A percentile compares a stretch with the other conserved stretches of the same genome.
These are phyloP conservation scores for Colostygia pectinataria DNA, from an alignment of 2,888 invertebrate genomes.

Conservation along the genomic window DNA sequence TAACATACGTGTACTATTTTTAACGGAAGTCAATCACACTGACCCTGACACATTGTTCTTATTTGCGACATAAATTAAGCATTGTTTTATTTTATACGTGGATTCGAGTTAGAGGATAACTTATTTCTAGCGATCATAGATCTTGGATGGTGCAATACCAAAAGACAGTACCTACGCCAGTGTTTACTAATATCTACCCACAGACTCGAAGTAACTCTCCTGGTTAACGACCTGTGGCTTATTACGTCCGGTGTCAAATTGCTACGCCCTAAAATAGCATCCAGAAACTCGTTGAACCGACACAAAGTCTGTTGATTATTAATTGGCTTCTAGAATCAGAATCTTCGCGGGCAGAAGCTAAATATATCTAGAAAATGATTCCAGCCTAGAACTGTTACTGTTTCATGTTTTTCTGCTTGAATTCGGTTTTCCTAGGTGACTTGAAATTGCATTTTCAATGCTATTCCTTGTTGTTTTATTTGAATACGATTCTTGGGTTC, in stretches of 20 bases:
- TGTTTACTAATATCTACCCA: constrained; percentile 13
- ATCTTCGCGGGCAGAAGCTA: too few relatives aligned
- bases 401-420: too few relatives aligned
- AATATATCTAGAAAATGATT: too few relatives aligned
- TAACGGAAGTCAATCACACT: not conserved
- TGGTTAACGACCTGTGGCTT: constrained; percentile 29
- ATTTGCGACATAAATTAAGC: constrained; percentile 3
- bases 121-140: not conserved
- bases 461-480: too few relatives aligned
- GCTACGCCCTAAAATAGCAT: constrained; percentile 27
- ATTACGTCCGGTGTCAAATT: constrained; percentile 29
- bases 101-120: not conserved
- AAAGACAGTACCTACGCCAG: not conserved
- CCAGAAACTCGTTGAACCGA: constrained; percentile 22
- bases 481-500: too few relatives aligned
- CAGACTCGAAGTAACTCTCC: constrained; percentile 11
- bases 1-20: not conserved
- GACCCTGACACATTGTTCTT: constrained; percentile 9
- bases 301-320: constrained; percentile 11
- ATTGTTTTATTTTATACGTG: not conserved
- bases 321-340: constrained; percentile 2
- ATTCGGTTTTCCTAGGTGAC: too few relatives aligned
- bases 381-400: too few relatives aligned
- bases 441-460: too few relatives aligned
- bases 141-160: not conserved